phyloP scores from a whole-genome alignment of 1,140 invertebrate species.

The Drosophila bocki region DNA sequence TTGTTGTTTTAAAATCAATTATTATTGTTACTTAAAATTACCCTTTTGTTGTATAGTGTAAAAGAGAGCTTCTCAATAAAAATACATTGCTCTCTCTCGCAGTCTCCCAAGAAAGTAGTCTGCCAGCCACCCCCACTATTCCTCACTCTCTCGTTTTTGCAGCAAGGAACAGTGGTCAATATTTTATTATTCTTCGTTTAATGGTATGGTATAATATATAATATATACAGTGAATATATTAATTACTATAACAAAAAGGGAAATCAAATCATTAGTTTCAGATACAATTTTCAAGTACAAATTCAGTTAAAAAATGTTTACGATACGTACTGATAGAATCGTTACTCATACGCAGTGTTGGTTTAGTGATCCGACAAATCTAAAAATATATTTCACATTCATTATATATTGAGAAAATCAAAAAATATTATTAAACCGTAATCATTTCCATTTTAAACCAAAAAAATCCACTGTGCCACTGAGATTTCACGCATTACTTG shows the following conservation, averaged over 20 bases:
- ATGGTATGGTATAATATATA: too few species aligned
- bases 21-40: background rate
- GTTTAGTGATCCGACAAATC: background rate
- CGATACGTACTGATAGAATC: too few species aligned
- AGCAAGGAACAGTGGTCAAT: background rate
- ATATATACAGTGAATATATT: background rate
- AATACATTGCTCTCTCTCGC: background rate
- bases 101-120: background rate
- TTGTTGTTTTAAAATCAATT: background rate
- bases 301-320: background rate
- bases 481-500: slow-evolving; percentile 26
- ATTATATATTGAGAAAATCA: too few species aligned
- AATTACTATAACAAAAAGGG: background rate
- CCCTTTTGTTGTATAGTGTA: slow-evolving; percentile 1
- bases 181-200: background rate
- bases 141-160: background rate
- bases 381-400: background rate
- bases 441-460: background rate
- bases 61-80: background rate
- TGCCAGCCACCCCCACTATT: background rate
- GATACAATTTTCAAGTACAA: background rate
- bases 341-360: slow-evolving; percentile 11
- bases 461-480: background rate
- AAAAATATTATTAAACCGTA: background rate
- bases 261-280: background rate